Evolutionary conservation across 2,113 vertebrate species (phyloP), one percentile per base, ranked within the genome.

Genomic region (Phasianus colchicus): DNA sequence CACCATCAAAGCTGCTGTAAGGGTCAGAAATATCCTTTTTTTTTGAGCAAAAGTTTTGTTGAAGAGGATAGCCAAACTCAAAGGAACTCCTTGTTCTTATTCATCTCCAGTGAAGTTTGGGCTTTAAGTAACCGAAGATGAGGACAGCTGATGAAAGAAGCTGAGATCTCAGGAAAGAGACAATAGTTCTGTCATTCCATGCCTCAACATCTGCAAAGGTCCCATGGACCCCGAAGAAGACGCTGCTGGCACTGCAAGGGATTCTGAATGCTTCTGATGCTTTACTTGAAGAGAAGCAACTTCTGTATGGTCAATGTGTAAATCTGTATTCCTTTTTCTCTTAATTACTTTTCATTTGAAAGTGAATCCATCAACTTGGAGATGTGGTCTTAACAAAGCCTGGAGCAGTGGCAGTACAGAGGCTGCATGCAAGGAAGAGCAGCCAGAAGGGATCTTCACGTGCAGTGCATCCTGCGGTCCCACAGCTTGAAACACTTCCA

Each of bases 241-340:
- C 12, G 12, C 13, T 3, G 2, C 21, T 64, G 57, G 40, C 21
- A 75, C 38, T 52, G 17, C 34, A 77, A 19, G 30, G n/a, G 40
- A 81, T 80, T 65, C 61, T 29, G 18, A 83, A 89, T 25, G 27
- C 45, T 89, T 94, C 66, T 66, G 8, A 10, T 63, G 2, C 36
- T 88, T 86, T 66, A 19, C 54, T 57, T 70, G 42, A 73, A 87
- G 36, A 76, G 16, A 14, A 76, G 48, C 64, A 76, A 34, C 4
- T 3, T 36, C 61, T 40, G 6, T 11, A 16, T 42, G 21, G 10
- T 43, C 0, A 0, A n/a, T 48, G 30, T 47, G 18, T 47, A 66
- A 52, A 61, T 16, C 36, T 66, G 14, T 20, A 16, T 34, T 86
- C 20, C 40, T 60, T 86, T 75, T 79, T 32, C 72, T 76, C 55